Percentiles rank a stretch among this genome's conserved stretches.
Conservation (phyloP, 2,113 vertebrate genomes). For the Genyomyrus donnyi region DNA sequence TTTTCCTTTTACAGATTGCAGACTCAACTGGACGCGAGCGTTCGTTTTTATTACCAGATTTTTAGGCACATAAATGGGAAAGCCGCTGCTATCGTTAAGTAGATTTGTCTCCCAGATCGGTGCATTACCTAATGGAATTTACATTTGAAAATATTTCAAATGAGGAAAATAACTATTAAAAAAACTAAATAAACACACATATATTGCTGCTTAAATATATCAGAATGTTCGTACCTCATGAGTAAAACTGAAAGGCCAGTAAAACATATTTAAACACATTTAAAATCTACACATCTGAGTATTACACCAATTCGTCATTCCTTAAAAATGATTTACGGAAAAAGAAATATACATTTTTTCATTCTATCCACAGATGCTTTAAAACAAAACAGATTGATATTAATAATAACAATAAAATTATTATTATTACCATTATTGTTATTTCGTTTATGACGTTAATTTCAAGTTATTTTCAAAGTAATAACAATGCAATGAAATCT, state of each 20-base stretch:
- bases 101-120: background rate
- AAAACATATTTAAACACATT: slow-evolving; percentile 10
- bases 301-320: slow-evolving; percentile 4
- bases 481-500: slow-evolving; percentile 50
- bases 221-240: background rate
- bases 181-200: slow-evolving; percentile 1
- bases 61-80: slow-evolving; percentile 17
- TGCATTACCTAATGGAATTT: background rate
- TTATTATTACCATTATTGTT: slow-evolving; percentile 29
- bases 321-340: background rate
- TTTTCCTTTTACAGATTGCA: slow-evolving; percentile 15
- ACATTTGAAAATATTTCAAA: slow-evolving; percentile 10
- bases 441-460: slow-evolving; percentile 22
- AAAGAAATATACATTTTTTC: slow-evolving; percentile 3
- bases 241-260: background rate
- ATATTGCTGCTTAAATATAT: slow-evolving; percentile 19
- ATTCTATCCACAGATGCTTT: background rate
- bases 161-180: background rate
- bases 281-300: slow-evolving; percentile 8
- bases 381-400: background rate
- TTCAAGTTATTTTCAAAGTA: slow-evolving; percentile 18
- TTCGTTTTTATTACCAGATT: background rate
- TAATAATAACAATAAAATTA: slow-evolving; percentile 7
- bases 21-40: background rate
- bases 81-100: background rate